Evolutionary conservation across 1,140 invertebrate genomes (phyloP), one percentile per base, ranked within the genome.

Genomic region (Rhyacophila brunnea): DNA sequence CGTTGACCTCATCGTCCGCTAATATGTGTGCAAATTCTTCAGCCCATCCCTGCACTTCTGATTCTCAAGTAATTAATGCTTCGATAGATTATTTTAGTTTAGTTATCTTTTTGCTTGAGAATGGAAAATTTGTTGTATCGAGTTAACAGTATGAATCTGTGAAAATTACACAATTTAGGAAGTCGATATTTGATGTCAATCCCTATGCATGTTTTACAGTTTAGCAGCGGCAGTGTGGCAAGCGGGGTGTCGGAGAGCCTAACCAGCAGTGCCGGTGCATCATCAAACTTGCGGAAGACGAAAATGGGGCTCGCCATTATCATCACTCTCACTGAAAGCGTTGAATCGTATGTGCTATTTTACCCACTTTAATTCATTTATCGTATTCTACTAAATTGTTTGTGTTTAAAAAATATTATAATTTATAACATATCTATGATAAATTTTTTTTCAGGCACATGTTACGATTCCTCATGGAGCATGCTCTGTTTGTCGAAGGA

Each of bases 401-500:
- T 35, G 6, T 35, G 6, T 6, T 35, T 35, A 35, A 35, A 7
- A 7, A n/a, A 43, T 43, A 43, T 43, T 46, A n/a, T 46, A 2
- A 20, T 20, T 46, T 13, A 43, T 15, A 43, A 17, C 10, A 13
- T 4, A n/a, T 14, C 10, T 4, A 34, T 45, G 1, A 6, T 40
- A 52, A 2, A 40, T 52, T 50, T 23, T 48, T 50, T 59, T 45
- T 5, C 60, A 79, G 86, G 68, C 80, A 83, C 62, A 80, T 87
- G 71, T 79, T 87, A 38, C 70, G 77, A 32, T 88, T 88, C 64
- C 83, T 92, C 55, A 85, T 93, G 70, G 88, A 93, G 53, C 90
- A 93, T 66, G 88, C 90, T 38, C 82, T 88, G 0, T 74, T 94
- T 17, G 71, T 95, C 11, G 91, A 94, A 73, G 82, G 86, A 2